Evolutionary conservation across 2,888 invertebrate species (phyloP), one percentile per base, ranked within the genome.

Genomic region (Pseudococcus longispinus): DNA sequence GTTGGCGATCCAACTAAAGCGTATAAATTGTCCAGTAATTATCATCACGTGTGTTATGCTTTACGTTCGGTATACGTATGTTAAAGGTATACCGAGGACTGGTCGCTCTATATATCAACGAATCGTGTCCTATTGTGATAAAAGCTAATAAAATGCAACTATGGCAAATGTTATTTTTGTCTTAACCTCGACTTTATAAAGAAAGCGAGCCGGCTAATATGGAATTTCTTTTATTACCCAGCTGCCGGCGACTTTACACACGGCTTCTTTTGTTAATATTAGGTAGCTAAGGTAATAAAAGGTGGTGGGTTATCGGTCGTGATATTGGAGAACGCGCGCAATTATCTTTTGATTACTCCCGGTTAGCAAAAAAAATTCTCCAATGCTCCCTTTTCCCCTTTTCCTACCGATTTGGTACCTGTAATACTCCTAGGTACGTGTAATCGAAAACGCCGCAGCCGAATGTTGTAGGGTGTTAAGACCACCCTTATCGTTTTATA

Each of bases 161-260:
- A 84, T 84, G 55, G 55, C 55, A 51, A 60, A 84, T 84, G 84
- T 84, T 84, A 32, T 46, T 84, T 84, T 84, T 84, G 84, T 84
- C 60, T 84, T 37, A 60, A 29, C 77, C 77, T 80, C 77, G 77
- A 80, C 77, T 80, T 42, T 32, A 74, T 74, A 29, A n/a, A 86
- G 86, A 29, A 77, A 86, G 37, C 86, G 46, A 86, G 74, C 86
- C 60, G 86, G 86, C 74, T 86, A 80, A 86, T 86, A 86, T 77
- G 80, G 77, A 86, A 86, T 80, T 86, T 86, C 86, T 86, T 86
- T 86, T 86, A 86, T 86, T 86, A 51, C 86, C 77, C 20, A 80
- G 86, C 77, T 46, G 86, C 74, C 86, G 86, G 86, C 80, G 51
- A 44, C 77, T 18, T 23, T 77, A 55, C 60, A 37, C 74, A 77